phyloP scores from a whole-genome alignment of 2,797 vertebrate species.

The Protosalanx chinensis region DNA sequence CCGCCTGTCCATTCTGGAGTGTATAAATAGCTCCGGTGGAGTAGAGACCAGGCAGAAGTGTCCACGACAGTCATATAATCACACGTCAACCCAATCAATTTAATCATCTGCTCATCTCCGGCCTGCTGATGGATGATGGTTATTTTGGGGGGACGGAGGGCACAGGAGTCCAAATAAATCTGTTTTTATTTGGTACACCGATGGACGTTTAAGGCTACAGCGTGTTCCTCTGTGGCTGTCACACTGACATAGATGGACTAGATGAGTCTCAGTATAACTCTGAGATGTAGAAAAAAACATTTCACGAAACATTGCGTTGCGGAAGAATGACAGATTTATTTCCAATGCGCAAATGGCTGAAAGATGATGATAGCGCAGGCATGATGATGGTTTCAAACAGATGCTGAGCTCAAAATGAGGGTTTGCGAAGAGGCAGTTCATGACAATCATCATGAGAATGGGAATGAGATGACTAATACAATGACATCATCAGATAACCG shows the following conservation, averaged over 20 bases:
- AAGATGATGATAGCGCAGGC: not conserved
- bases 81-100: not conserved
- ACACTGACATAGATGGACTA: not conserved
- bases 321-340: not conserved
- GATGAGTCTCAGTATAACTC: too few species aligned
- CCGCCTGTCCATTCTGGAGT: not conserved
- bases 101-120: not conserved
- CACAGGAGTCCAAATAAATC: not conserved
- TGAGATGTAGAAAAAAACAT: too few species aligned
- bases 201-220: not conserved
- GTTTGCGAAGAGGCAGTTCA: not conserved
- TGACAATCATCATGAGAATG: not conserved
- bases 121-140: too few species aligned
- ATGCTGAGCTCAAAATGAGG: not conserved
- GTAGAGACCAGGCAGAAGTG: not conserved
- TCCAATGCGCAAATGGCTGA: not conserved
- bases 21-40: not conserved
- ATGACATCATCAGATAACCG: not conserved
- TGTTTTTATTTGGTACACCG: not conserved
- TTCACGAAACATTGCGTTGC: too few species aligned
- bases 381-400: not conserved
- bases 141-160: not conserved
- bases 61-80: not conserved
- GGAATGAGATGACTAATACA: not conserved
- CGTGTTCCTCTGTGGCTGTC: not conserved